Base-by-base conservation (phyloP, 2,888 invertebrate genomes). In the Erynnis tages region DNA sequence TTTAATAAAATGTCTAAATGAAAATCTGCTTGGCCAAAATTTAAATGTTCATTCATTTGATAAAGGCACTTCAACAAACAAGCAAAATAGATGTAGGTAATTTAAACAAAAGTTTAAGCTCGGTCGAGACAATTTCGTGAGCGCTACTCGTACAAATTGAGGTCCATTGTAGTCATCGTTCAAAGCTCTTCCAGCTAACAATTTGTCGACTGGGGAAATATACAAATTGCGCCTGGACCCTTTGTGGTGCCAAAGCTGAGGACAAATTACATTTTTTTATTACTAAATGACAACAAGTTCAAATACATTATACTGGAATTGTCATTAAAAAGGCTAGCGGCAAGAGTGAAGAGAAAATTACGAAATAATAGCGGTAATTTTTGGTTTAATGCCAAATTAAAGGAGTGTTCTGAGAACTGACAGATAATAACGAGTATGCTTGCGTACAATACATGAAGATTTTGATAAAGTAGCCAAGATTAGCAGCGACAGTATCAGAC, bases 141-240 rank as follows among this genome's bases (percentile, higher is more conserved):
- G 34, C 16, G n/a, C 34, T 16, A 34, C n/a, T n/a, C n/a, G n/a
- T n/a, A n/a, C 16, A 34, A 34, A 34, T 34, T 34, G 34, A 34
- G 34, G 34, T 34, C 34, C 16, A 34, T 34, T 34, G 34, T 34
- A 16, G 13, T 14, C 34, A 34, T 34, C 34, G 16, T 16, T 34
- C 34, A 34, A 34, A 34, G 34, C 34, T 7, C 16, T 34, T 7
- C 34, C 7, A n/a, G 16, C 16, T 34, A 30, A 34, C 34, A 34
- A 34, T 34, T 34, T 34, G 34, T 34, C 34, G 14, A n/a, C 34
- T 34, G 34, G 34, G 34, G 16, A 34, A 34, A 34, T 17, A 34
- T 16, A 34, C 16, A 34, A 17, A 34, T 34, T 34, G 34, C 16
- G 34, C 17, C 13, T 16, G 34, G 16, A 17, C 17, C 34, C 34